Evolutionary conservation across 1,140 invertebrate genomes (phyloP).

Genomic region (Camponotus floridanus): DNA sequence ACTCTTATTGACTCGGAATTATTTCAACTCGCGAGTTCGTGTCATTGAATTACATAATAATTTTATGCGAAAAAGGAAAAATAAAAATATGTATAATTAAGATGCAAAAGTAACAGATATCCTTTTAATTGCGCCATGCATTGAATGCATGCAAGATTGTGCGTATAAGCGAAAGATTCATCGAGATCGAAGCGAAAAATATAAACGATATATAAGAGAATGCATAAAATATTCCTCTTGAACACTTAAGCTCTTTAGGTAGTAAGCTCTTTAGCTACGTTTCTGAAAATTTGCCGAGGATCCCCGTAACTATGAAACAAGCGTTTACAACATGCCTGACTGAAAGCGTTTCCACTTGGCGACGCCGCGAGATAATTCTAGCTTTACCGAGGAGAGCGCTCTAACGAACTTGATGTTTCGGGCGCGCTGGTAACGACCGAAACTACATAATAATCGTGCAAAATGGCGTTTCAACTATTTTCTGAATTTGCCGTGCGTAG

Average conservation of each 20-base stretch:
- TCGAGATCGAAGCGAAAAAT: too few relatives aligned
- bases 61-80: too few relatives aligned
- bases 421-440: slow-evolving; percentile 29
- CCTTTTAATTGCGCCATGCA: too few relatives aligned
- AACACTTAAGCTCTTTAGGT: slow-evolving; percentile 1
- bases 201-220: too few relatives aligned
- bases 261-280: slow-evolving; percentile 4
- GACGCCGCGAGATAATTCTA: slow-evolving; percentile 40
- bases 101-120: too few relatives aligned
- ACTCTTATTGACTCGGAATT: too few relatives aligned
- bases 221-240: not conserved
- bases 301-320: slow-evolving; percentile 3
- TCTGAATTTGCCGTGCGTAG: not conserved
- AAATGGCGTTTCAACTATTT: slow-evolving; percentile 17
- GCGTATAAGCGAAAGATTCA: too few relatives aligned
- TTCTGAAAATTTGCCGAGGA: slow-evolving; percentile 19
- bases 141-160: too few relatives aligned
- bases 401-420: slow-evolving; percentile 55
- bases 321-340: slow-evolving; percentile 39
- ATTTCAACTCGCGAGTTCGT: too few relatives aligned
- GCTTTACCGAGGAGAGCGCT: slow-evolving; percentile 18
- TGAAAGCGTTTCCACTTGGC: slow-evolving; percentile 36
- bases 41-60: too few relatives aligned
- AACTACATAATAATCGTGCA: slow-evolving; percentile 34
- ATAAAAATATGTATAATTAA: too few relatives aligned